Conservation (phyloP, 1,140 invertebrate genomes). For the Eueides isabella region DNA sequence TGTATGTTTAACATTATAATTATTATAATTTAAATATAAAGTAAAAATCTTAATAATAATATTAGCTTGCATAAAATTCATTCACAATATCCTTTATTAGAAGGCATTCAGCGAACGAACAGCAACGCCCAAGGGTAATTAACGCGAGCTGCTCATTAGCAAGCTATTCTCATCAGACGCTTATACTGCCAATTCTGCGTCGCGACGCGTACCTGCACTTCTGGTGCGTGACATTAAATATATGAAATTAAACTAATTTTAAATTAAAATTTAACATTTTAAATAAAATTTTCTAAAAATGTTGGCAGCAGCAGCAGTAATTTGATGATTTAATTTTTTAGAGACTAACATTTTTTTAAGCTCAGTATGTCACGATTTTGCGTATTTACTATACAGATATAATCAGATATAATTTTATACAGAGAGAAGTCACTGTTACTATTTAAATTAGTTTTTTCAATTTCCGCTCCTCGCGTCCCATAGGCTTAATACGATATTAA, state of each 20-base stretch:
- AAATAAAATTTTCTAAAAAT: not conserved
- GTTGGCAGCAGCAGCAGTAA: not conserved
- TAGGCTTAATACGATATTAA: no score
- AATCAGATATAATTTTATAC: no score
- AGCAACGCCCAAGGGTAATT: conserved; percentile 14
- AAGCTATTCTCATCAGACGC: conserved; percentile 14
- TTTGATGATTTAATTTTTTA: not conserved
- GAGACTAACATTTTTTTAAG: not conserved
- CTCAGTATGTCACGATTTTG: not conserved
- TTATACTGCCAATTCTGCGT: not conserved
- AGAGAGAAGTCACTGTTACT: no score
- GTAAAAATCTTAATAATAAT: not conserved
- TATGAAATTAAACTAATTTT: not conserved
- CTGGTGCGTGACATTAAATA: not conserved
- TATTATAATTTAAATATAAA: no score
- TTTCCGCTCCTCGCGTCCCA: no score
- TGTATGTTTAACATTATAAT: no score
- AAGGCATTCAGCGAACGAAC: conserved; percentile 8
- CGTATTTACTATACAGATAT: no score
- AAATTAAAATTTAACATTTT: not conserved
- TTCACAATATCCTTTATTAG: conserved; percentile 18
- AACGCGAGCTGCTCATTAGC: conserved; percentile 19
- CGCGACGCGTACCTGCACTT: conserved; percentile 10
- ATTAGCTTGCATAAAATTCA: not conserved
- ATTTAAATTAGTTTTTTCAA: no score